Conservation (phyloP, 2,888 invertebrate species). For the Diogma glabrata region DNA sequence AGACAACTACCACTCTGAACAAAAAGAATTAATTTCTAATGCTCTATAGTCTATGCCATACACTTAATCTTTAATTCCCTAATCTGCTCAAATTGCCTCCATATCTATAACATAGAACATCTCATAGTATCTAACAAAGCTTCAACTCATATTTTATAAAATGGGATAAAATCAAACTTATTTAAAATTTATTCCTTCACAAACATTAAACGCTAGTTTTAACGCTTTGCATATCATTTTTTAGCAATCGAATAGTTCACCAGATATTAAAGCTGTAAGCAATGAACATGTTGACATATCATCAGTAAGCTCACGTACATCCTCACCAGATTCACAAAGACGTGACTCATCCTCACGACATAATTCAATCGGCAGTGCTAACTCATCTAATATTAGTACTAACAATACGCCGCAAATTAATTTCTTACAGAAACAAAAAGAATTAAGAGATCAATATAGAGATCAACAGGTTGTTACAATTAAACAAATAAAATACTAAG, state of each 20-base stretch:
- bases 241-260: conserved; percentile 35
- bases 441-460: conserved; percentile 31
- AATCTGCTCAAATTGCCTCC: no score
- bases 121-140: no score
- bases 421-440: conserved; percentile 39
- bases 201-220: conserved; percentile 5
- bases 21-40: no score
- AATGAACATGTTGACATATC: conserved; percentile 36
- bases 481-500: not conserved
- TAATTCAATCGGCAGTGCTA: conserved; percentile 29
- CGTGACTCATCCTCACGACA: conserved; percentile 28
- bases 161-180: no score
- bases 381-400: conserved; percentile 26
- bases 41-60: no score
- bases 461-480: conserved; percentile 34
- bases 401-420: conserved; percentile 41
- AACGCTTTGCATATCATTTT: not conserved
- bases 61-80: no score
- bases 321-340: conserved; percentile 42
- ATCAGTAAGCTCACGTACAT: conserved; percentile 42
- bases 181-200: no score
- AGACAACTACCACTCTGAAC: no score
- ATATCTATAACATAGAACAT: no score
- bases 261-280: conserved; percentile 32
- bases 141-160: no score